Base-by-base conservation (phyloP, 2,888 invertebrate species). In the Thymelicus acteon region DNA sequence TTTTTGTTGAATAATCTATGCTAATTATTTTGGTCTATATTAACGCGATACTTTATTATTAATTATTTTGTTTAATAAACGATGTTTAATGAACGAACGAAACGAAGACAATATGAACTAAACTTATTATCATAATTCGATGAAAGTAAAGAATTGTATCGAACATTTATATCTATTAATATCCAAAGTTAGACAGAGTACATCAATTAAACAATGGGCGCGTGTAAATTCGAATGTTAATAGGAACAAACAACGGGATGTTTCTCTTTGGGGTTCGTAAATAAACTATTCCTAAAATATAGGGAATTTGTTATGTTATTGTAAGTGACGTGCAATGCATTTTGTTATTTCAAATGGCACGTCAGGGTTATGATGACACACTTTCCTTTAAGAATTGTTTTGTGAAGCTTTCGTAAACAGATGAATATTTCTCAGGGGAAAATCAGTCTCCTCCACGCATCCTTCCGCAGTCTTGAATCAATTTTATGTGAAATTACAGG, bases 181-280 rank as follows among this genome's bases (percentile, higher is more conserved):
- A 60, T 12, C 39, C 13, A 54, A 62, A 44, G 52, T 57, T 57
- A 37, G 40, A 37, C 54, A 68, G 68, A 69, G 63, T 63, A 54
- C 10, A 63, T 69, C 62, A 62, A 57, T 62, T 44, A 63, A 69
- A 44, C 44, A 60, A 58, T 69, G 37, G 19, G 12, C 12, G 37
- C 68, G 62, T 65, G 70, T 70, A 70, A 37, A 47, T 68, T 47
- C 58, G 60, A 58, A 49, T 64, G 61, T 19, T 63, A 15, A 54
- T 39, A 69, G 62, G 63, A 60, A 65, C 19, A 71, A 69, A 69
- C 71, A 70, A 24, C 62, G 47, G 71, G 71, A 75, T 72, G 74
- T 73, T 74, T 72, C 57, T 54, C 52, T 57, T 74, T 66, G 12
- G 37, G 57, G 49, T 72, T 68, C 57, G 37, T 72, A 72, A 74